Conservation (phyloP, 2,888 invertebrate species). For the Halictus quadricinctus region DNA sequence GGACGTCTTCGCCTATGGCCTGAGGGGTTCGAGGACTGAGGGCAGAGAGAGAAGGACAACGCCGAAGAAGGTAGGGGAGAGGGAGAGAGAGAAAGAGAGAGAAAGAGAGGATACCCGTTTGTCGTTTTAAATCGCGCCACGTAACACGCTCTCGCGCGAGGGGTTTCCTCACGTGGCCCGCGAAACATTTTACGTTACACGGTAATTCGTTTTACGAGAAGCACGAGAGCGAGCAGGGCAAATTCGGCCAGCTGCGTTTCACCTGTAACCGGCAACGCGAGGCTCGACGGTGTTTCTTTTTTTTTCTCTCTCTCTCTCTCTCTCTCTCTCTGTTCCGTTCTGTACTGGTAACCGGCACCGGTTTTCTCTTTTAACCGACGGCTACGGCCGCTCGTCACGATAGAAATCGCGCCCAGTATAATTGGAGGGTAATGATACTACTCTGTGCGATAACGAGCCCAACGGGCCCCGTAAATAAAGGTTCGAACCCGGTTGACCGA, state of each 20-base stretch:
- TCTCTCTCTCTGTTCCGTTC: neutral
- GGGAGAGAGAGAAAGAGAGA: too few species aligned
- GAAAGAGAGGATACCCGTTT: neutral
- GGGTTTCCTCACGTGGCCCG: slow-evolving; percentile 14
- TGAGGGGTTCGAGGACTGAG: neutral
- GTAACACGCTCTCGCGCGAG: slow-evolving; percentile 11
- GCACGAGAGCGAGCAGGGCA: neutral
- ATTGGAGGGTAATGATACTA: neutral
- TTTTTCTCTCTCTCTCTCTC: too few species aligned
- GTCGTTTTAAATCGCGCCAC: slow-evolving; percentile 26
- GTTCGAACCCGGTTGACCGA: neutral
- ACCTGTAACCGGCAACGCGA: neutral
- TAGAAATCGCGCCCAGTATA: slow-evolving; percentile 29
- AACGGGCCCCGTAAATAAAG: neutral
- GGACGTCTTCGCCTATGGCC: neutral
- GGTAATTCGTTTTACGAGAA: neutral
- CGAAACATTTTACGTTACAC: slow-evolving; percentile 19
- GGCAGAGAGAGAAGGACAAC: neutral
- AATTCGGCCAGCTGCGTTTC: slow-evolving; percentile 8
- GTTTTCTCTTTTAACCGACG: slow-evolving; percentile 54
- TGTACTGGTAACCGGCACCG: slow-evolving; percentile 51
- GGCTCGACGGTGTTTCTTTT: neutral
- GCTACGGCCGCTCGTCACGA: slow-evolving; percentile 33
- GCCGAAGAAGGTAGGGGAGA: too few species aligned
- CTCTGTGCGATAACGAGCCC: neutral